Conservation (phyloP, 1,140 invertebrate genomes). For the Luehdorfia chinensis region DNA sequence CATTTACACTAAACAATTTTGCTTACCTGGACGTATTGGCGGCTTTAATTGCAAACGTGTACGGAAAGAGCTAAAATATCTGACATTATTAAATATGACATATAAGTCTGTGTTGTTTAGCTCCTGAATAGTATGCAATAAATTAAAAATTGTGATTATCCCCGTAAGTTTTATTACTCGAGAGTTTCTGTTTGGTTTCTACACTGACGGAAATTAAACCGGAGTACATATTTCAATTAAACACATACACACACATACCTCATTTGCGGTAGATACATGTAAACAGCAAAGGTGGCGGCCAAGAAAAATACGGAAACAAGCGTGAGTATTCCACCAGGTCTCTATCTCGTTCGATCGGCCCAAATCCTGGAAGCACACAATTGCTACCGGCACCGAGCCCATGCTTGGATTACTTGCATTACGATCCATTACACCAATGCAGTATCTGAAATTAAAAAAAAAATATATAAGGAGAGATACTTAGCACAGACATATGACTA, state of each 20-base stretch:
- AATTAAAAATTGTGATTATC: too few species aligned
- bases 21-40: too few species aligned
- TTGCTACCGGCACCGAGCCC: constrained; percentile 45
- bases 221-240: too few species aligned
- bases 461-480: not conserved
- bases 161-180: too few species aligned
- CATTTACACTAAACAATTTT: too few species aligned
- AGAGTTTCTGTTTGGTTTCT: too few species aligned
- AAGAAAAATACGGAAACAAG: constrained; percentile 80
- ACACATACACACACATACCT: constrained; percentile 78
- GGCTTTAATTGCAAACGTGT: too few species aligned
- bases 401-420: constrained; percentile 27
- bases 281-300: constrained; percentile 77
- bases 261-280: constrained; percentile 78
- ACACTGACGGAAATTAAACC: too few species aligned
- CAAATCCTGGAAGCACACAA: constrained; percentile 76
- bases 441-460: constrained; percentile 67
- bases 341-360: constrained; percentile 33
- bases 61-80: too few species aligned
- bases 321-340: constrained; percentile 66
- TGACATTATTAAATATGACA: too few species aligned
- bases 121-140: too few species aligned
- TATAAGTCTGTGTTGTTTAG: too few species aligned
- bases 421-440: constrained; percentile 44
- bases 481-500: not conserved